Evolutionary conservation across 2,888 invertebrate species (phyloP), one percentile per base, ranked within the genome.

Genomic region (Leptinotarsa rubiginosa): DNA sequence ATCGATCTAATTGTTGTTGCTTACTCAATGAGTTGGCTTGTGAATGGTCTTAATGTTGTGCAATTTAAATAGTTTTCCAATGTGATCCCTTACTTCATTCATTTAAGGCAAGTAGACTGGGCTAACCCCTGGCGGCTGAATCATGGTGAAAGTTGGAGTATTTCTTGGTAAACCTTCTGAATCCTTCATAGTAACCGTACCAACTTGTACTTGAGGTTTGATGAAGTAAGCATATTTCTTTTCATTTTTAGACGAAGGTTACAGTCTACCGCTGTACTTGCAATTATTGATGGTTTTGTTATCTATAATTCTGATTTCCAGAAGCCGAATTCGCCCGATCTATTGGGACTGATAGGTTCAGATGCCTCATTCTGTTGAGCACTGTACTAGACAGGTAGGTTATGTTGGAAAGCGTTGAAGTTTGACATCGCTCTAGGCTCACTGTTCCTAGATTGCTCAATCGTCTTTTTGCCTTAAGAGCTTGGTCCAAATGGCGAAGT

Each of bases 131-230:
- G 31, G 31, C 7, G 31, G 7, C 31, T 31, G 31, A 5, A 1
- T 31, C 31, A 7, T 31, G 7, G 1, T 31, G 1, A 10, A 31
- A 1, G 31, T 31, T 31, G 31, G 7, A 31, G 31, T 31, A 10
- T 31, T 31, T 31, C 7, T 25, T 25, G 25, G 31, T 31, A 1
- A 31, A 0, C 92, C 92, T 47, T 91, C 91, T 13, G 90, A 87
- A 22, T 92, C 92, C 0, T 91, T 91, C 0, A 92, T 91, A 1
- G 91, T 91, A 65, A 92, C 82, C 2, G 91, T 91, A 0, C 91
- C 91, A 77, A 91, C 91, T 82, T 92, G 92, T 5, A 92, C 91
- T 59, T 93, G 85, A 0, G 93, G 93, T 87, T 92, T 92, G 76
- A 93, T 93, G 81, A 93, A 92, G n/a, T 91, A 90, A n/a, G 82